Percentiles rank a stretch among this genome's conserved stretches.
phyloP scores from a whole-genome alignment of 2,797 vertebrate genomes.

The Alectoris magna region DNA sequence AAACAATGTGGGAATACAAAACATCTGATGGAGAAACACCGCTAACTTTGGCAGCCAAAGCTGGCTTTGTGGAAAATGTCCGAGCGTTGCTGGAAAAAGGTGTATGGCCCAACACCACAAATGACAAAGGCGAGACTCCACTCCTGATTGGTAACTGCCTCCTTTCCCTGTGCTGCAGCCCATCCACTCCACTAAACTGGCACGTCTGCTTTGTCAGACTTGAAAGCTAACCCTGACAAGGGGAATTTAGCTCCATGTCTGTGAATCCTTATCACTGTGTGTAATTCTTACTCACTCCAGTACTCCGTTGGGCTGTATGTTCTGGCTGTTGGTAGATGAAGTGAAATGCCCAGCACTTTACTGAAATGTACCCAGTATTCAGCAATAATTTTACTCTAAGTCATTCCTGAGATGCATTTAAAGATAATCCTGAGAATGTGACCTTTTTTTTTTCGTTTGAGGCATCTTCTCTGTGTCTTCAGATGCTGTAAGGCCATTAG shows the following conservation, averaged over 20 bases:
- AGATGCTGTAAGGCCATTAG: not conserved
- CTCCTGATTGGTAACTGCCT: constrained; percentile 85
- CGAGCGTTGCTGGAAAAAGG: constrained; percentile 83
- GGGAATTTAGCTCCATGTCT: not conserved
- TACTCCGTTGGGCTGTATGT: not conserved
- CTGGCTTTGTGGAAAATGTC: constrained; percentile 82
- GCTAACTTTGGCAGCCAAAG: constrained; percentile 85
- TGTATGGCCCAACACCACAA: constrained; percentile 85
- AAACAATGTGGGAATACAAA: constrained; percentile 85
- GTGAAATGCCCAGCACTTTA: not conserved
- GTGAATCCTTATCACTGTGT: not conserved
- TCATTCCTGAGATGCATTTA: not conserved
- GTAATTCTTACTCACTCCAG: not conserved
- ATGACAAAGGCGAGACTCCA: constrained; percentile 86
- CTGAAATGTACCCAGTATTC: not conserved
- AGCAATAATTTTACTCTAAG: not conserved
- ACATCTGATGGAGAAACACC: constrained; percentile 87
- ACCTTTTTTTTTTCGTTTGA: not conserved
- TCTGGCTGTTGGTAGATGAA: not conserved
- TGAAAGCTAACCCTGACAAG: not conserved
- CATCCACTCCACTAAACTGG: not conserved
- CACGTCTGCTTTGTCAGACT: not conserved
- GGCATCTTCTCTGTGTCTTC: not conserved
- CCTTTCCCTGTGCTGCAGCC: not conserved
- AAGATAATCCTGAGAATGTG: not conserved